Evolutionary conservation across 2,888 invertebrate species (phyloP), one percentile per base, ranked within the genome.

Genomic region (Saturnia japonica): DNA sequence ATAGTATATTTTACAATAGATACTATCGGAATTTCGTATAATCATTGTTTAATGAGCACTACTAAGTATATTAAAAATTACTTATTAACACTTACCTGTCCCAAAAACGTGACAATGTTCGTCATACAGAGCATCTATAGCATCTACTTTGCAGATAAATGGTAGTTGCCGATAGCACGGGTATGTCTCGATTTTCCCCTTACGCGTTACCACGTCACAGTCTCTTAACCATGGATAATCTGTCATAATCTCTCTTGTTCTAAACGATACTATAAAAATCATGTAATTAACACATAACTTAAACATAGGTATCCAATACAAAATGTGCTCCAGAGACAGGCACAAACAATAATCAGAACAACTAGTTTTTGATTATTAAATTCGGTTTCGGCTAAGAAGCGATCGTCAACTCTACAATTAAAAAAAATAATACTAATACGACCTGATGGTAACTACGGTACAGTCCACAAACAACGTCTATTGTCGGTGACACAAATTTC

Each of bases 111-210:
- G 76, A 69, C 91, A 91, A 6, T 74, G 76, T 0, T 73, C 11
- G 60, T 90, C 82, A 70, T 85, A 86, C 0, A 75, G 77, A 0
- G 83, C 87, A 0, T 86, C 80, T 0, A 70, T 77, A 0, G 88
- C 87, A 0, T 79, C 76, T 60, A 90, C 87, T 71, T 91, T 91
- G 77, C 91, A 92, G 16, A 91, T 78, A 71, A 88, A 92, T 0
- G 91, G 91, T 1, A 82, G 64, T 0, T 1, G 0, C 4, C 22
- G 69, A 68, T 43, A 76, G 72, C 91, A 90, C 0, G 43, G 6
- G 0, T 19, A 6, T 0, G 75, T 74, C 11, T 80, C 76, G 0
- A 82, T 54, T 0, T 83, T 82, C 0, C 88, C 91, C 0, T 70
- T 67, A 0, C 90, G 81, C 0, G 81, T 79, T n/a, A 83, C 57